These are phyloP conservation scores for Acrocephalus kingi DNA, from an alignment of 2,113 vertebrate species.

Conservation along the genomic window DNA sequence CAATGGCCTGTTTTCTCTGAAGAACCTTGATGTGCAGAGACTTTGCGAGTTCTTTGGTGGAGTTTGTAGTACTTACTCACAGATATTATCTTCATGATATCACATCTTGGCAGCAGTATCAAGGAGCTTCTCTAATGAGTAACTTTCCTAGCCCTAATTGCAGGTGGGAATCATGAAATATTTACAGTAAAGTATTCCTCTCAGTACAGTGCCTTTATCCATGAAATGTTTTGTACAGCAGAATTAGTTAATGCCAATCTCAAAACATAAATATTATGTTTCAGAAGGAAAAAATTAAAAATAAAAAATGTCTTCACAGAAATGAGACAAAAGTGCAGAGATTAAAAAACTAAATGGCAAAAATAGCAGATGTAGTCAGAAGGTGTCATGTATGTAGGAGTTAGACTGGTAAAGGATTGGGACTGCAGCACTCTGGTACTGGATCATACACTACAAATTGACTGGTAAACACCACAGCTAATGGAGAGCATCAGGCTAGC, in stretches of 20 bases:
- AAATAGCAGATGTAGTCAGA: constrained; percentile 33
- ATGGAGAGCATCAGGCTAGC: constrained; percentile 21
- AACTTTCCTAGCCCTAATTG: constrained; percentile 35
- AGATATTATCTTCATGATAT: constrained; percentile 45
- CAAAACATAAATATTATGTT: constrained; percentile 34
- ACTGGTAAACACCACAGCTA: constrained; percentile 26
- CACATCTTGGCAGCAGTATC: constrained; percentile 48
- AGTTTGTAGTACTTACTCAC: constrained; percentile 18
- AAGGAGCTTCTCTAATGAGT: constrained; percentile 36
- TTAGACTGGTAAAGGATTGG: not conserved
- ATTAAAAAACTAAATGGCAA: constrained; percentile 13
- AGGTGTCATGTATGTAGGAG: not conserved
- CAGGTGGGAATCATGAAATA: constrained; percentile 23
- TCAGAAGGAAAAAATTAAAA: not conserved
- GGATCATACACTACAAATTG: not conserved
- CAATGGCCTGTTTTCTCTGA: not conserved
- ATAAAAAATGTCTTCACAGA: not conserved
- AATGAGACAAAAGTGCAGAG: not conserved
- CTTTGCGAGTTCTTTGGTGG: constrained; percentile 5
- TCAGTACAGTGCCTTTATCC: not conserved
- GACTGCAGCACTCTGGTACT: not conserved
- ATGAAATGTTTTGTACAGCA: not conserved
- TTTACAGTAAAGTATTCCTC: constrained; percentile 42
- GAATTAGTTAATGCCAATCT: constrained; percentile 24
- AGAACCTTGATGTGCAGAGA: constrained; percentile 29